Conservation (phyloP, 2,113 vertebrate genomes). For the Elachura formosa region DNA sequence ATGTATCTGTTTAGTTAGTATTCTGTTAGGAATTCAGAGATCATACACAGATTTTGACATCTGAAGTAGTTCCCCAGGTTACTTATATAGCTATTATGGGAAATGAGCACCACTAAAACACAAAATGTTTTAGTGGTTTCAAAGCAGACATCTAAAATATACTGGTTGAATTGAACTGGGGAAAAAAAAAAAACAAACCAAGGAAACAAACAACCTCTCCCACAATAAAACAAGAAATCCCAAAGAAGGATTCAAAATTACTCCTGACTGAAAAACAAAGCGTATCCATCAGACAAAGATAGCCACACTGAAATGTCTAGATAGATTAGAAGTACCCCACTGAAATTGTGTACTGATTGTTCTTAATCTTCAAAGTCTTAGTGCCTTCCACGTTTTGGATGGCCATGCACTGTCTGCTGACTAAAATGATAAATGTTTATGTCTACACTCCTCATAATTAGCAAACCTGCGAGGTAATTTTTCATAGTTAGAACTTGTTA, state of each 20-base stretch:
- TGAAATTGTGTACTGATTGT: background rate
- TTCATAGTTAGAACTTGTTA: background rate
- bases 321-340: background rate
- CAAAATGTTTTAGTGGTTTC: background rate
- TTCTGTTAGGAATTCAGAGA: background rate
- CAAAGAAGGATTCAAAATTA: background rate
- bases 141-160: background rate
- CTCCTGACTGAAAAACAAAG: background rate
- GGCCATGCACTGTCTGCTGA: background rate
- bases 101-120: background rate
- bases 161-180: background rate
- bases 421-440: background rate
- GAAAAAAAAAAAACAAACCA: background rate
- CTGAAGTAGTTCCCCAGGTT: background rate
- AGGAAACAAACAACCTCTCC: accelerated
- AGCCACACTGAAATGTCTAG: background rate
- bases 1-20: background rate
- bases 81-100: background rate
- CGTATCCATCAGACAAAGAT: background rate
- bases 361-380: background rate
- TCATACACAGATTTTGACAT: background rate
- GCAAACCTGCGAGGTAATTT: background rate
- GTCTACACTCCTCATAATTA: background rate
- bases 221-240: background rate
- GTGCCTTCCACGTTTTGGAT: background rate